These are phyloP conservation scores for Ciona savignyi DNA, from an alignment of 23 tunicate genomes.

Conservation along the genomic window DNA sequence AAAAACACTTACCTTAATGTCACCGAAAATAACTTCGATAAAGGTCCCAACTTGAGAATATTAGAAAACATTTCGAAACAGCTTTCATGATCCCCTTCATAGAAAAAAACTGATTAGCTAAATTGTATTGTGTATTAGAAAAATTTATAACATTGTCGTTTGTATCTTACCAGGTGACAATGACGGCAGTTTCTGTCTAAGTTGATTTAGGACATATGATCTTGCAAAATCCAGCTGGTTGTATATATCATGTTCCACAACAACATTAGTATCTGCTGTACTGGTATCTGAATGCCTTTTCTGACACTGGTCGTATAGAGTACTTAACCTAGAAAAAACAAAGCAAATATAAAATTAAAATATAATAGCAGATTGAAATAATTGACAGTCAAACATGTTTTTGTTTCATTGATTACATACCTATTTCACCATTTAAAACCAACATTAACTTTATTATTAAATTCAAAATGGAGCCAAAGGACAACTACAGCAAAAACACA, in stretches of 20 bases:
- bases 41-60: background rate
- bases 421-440: too few species aligned
- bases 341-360: too few species aligned
- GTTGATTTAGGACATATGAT: background rate
- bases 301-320: background rate
- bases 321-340: background rate
- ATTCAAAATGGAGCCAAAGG: too few species aligned
- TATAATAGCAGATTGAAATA: too few species aligned
- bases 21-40: background rate
- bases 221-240: background rate
- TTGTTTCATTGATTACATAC: too few species aligned
- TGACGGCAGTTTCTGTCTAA: background rate
- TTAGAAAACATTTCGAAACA: background rate
- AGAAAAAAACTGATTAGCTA: too few species aligned
- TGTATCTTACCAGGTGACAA: background rate
- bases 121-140: too few species aligned
- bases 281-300: too few species aligned
- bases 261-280: background rate
- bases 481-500: too few species aligned
- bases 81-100: background rate
- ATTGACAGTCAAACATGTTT: too few species aligned
- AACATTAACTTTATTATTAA: too few species aligned
- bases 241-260: background rate
- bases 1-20: background rate
- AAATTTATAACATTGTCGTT: too few species aligned